A percentile compares a stretch with the other conserved stretches of the same genome.
These are phyloP conservation scores for Tretioscincus oriximinensis DNA, from an alignment of 2,113 vertebrate genomes.

Conservation along the genomic window DNA sequence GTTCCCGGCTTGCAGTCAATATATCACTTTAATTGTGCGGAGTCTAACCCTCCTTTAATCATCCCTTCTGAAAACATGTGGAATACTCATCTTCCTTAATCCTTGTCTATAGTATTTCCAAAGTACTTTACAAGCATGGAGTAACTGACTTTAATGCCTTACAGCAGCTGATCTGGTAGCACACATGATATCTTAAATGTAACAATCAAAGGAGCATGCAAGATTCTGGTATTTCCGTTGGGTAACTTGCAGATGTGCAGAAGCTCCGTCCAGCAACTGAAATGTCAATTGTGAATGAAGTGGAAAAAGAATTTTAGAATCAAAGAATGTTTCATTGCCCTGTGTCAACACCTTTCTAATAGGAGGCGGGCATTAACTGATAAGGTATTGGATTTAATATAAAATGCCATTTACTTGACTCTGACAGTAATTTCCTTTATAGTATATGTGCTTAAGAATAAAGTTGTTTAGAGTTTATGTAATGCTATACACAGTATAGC, in stretches of 20 bases:
- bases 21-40: slow-evolving; percentile 89
- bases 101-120: slow-evolving; percentile 91
- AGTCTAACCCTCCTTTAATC: slow-evolving; percentile 86
- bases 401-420: slow-evolving; percentile 72
- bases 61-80: slow-evolving; percentile 89
- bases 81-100: slow-evolving; percentile 94
- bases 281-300: slow-evolving; percentile 79
- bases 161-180: slow-evolving; percentile 93
- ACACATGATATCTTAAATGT: slow-evolving; percentile 98
- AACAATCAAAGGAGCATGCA: slow-evolving; percentile 95
- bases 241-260: slow-evolving; percentile 85
- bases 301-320: slow-evolving; percentile 73
- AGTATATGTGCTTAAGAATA: slow-evolving; percentile 60
- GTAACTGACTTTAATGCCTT: slow-evolving; percentile 90
- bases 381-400: slow-evolving; percentile 58
- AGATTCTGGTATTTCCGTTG: slow-evolving; percentile 92
- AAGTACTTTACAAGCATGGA: slow-evolving; percentile 91
- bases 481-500: slow-evolving; percentile 69
- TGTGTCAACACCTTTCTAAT: slow-evolving; percentile 73
- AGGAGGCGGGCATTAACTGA: slow-evolving; percentile 39
- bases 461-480: slow-evolving; percentile 73
- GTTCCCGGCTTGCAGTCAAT: slow-evolving; percentile 82
- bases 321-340: slow-evolving; percentile 79
- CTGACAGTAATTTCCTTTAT: slow-evolving; percentile 69
- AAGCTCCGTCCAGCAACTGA: slow-evolving; percentile 76